Percentiles rank a stretch among this genome's conserved stretches.
phyloP scores from a whole-genome alignment of 2,888 invertebrate species.

The Eristalis intricaria region DNA sequence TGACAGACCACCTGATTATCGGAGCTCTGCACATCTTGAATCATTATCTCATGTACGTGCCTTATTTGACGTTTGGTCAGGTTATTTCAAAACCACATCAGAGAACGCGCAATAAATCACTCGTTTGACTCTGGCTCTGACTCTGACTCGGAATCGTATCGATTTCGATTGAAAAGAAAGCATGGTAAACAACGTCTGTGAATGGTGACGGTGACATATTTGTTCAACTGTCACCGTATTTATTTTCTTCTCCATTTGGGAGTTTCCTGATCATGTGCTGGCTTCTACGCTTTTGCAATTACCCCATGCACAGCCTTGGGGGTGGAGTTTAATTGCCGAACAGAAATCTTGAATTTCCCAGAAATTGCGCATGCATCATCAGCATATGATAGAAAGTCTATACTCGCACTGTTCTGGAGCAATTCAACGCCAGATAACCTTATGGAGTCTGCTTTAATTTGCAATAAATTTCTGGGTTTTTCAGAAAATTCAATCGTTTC shows the following conservation, averaged over 20 bases:
- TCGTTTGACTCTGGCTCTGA: not conserved
- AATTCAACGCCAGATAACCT: too few species aligned
- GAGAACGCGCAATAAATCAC: slow-evolving; percentile 20
- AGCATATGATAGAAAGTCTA: slow-evolving; percentile 32
- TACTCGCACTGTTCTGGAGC: not conserved
- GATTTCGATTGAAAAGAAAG: slow-evolving; percentile 3
- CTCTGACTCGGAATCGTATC: not conserved
- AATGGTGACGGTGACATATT: not conserved
- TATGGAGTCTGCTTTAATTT: not conserved
- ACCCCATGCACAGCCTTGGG: not conserved
- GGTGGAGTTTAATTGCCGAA: slow-evolving; percentile 6
- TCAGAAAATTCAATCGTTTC: not conserved
- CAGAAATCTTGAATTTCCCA: slow-evolving; percentile 53
- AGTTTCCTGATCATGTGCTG: slow-evolving; percentile 43
- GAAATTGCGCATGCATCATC: slow-evolving; percentile 43
- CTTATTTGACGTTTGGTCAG: not conserved
- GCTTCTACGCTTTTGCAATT: slow-evolving; percentile 11
- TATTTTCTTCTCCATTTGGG: slow-evolving; percentile 15
- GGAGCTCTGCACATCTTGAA: slow-evolving; percentile 29
- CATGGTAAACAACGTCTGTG: not conserved
- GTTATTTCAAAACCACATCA: slow-evolving; percentile 16
- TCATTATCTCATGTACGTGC: slow-evolving; percentile 30
- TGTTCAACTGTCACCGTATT: too few species aligned
- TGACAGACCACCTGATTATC: not conserved
- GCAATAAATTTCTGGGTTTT: not conserved